Evolutionary conservation across 2,113 vertebrate species (phyloP), one percentile per base, ranked within the genome.

Genomic region (Corydoras sp.): DNA sequence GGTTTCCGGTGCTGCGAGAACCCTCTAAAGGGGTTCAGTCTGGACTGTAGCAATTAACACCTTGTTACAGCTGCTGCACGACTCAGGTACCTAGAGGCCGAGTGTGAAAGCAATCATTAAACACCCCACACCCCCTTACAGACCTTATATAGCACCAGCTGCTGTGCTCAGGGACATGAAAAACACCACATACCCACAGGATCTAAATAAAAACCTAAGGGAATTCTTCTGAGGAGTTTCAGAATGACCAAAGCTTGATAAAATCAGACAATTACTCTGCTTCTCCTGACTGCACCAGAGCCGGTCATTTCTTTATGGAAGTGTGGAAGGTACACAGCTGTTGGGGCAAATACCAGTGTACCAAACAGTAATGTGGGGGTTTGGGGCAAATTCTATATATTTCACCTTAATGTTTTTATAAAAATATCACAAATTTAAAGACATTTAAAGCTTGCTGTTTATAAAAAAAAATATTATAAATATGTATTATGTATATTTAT

Each of bases 31-130:
- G 13, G 50, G 48, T 13, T 24, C 59, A 55, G 63, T 70, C 68
- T 71, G 71, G 63, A 81, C 63, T 68, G 55, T 56, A 71, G 58
- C 74, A 73, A 78, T 76, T 74, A 71, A 11, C 73, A 78, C 76
- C 60, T 49, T 66, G 43, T 71, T 71, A 70, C 32, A 76, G 66
- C 63, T 68, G 61, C 31, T 50, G 62, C 51, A 72, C 14, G 24
- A 30, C 24, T 35, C 50, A 5, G 35, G 65, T 68, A 54, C 59
- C 67, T 62, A 49, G 63, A 62, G 67, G 32, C 58, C 29, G 30
- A 13, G 64, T 62, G 71, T 35, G 63, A 76, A 67, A 74, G 55
- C 53, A 63, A 66, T 61, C 71, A 76, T 71, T 74, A 69, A 70
- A 79, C 64, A 65, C 73, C 66, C 62, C 18, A 58, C n/a, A 65